Evolutionary conservation across 1,140 invertebrate genomes (phyloP).

Genomic region (Drosophila azteca): DNA sequence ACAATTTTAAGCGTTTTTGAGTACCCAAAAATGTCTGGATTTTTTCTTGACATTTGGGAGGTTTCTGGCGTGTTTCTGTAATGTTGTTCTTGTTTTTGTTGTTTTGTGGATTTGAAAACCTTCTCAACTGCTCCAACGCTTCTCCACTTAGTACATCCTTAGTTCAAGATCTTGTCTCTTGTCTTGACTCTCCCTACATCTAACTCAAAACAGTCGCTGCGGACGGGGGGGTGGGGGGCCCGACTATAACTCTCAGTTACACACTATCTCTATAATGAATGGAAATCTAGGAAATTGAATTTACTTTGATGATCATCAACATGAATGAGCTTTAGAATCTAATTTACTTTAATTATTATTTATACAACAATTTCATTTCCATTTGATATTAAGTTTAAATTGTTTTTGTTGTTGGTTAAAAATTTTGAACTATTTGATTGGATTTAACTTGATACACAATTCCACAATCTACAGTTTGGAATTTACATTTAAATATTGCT

Average conservation of each 20-base stretch:
- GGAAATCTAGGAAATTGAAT: conserved; percentile 50
- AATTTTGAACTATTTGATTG: conserved; percentile 74
- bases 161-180: conserved; percentile 45
- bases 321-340: conserved; percentile 75
- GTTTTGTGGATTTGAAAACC: conserved; percentile 54
- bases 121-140: conserved; percentile 55
- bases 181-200: conserved; percentile 43
- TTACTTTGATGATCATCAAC: conserved; percentile 74
- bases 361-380: conserved; percentile 74
- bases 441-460: conserved; percentile 70
- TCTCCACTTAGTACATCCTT: conserved; percentile 37
- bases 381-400: conserved; percentile 30
- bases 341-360: conserved; percentile 54
- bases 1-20: conserved; percentile 68
- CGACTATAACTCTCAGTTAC: conserved; percentile 58
- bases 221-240: conserved; percentile 16
- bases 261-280: conserved; percentile 3
- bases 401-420: conserved; percentile 68
- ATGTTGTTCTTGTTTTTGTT: conserved; percentile 44
- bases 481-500: conserved; percentile 32
- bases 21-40: conserved; percentile 48
- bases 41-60: conserved; percentile 25
- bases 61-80: conserved; percentile 35
- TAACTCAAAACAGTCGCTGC: conserved; percentile 72
- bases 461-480: conserved; percentile 68